These are phyloP conservation scores for Siderastrea radians DNA, from an alignment of 92 coral and sea anemone species.

Conservation along the genomic window DNA sequence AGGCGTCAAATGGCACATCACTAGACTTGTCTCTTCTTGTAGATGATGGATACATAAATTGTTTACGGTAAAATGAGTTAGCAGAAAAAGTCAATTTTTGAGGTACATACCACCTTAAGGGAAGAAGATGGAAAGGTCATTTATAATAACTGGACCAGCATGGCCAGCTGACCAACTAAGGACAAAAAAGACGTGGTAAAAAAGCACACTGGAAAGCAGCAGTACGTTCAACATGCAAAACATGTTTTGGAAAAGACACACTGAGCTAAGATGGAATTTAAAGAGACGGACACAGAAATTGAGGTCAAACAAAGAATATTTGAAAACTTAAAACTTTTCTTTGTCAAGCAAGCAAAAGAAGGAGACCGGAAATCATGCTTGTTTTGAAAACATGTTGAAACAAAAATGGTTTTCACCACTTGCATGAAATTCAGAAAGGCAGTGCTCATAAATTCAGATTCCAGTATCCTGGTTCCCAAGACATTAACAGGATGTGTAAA, in stretches of 20 bases:
- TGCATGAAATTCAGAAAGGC: conserved; percentile 56
- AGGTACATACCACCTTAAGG: not conserved
- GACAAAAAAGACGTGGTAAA: conserved; percentile 25
- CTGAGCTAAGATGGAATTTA: conserved; percentile 38
- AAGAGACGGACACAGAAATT: conserved; percentile 36
- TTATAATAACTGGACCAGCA: conserved; percentile 46
- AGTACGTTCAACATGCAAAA: conserved; percentile 51
- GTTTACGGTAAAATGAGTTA: too few relatives aligned
- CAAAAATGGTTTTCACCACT: conserved; percentile 34
- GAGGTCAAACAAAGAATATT: conserved; percentile 49
- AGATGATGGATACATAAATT: too few relatives aligned
- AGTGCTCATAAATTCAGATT: not conserved
- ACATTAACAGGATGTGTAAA: conserved; percentile 55
- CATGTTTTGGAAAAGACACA: conserved; percentile 32
- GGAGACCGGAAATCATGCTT: conserved; percentile 58
- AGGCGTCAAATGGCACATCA: too few relatives aligned
- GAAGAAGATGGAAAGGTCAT: conserved; percentile 37
- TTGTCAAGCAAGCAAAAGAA: conserved; percentile 36
- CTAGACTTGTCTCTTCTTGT: too few relatives aligned
- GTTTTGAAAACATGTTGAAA: conserved; percentile 60
- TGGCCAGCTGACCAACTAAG: conserved; percentile 49
- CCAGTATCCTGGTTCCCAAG: not conserved
- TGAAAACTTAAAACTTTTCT: conserved; percentile 58
- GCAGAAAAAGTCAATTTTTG: too few relatives aligned
- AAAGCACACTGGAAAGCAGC: conserved; percentile 23